Percentiles rank a stretch among this genome's conserved stretches.
phyloP scores from a whole-genome alignment of 2,797 vertebrate species.

The Furcifer pardalis region DNA sequence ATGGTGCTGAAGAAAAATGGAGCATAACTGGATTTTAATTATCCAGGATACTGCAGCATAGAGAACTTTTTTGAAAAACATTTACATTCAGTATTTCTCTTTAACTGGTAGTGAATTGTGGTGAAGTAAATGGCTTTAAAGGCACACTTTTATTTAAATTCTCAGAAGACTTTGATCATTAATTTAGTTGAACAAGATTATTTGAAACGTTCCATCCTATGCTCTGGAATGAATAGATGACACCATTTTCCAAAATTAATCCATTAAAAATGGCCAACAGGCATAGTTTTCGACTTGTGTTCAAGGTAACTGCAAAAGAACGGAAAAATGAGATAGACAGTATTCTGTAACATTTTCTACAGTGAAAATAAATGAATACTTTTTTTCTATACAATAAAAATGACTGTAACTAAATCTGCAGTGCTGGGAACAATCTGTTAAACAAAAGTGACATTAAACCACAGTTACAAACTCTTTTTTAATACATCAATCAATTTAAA shows the following conservation, averaged over 20 bases:
- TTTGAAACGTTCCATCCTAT: conserved; percentile 76
- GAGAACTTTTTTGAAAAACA: background rate
- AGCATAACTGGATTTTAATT: conserved; percentile 34
- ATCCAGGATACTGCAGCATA: background rate
- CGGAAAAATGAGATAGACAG: background rate
- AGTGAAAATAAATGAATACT: background rate
- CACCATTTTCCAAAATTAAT: conserved; percentile 83
- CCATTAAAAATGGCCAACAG: conserved; percentile 83
- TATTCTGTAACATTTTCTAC: background rate
- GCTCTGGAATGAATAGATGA: conserved; percentile 76
- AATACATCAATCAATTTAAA: background rate
- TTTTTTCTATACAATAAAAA: background rate
- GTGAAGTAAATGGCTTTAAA: conserved; percentile 17
- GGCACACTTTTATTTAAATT: conserved; percentile 36
- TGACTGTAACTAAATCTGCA: background rate
- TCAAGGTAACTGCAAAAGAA: conserved; percentile 85
- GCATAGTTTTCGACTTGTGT: conserved; percentile 84
- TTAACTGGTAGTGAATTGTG: conserved; percentile 14
- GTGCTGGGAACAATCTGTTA: background rate
- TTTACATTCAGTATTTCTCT: conserved; percentile 17
- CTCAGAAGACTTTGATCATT: background rate
- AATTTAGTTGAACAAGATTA: conserved; percentile 8
- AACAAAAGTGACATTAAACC: background rate
- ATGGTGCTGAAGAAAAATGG: conserved; percentile 12
- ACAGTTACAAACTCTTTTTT: background rate